A percentile compares a stretch with the other conserved stretches of the same genome.
These are phyloP conservation scores for Elanus axillaris DNA, from an alignment of 2,113 vertebrate species.

Conservation along the genomic window DNA sequence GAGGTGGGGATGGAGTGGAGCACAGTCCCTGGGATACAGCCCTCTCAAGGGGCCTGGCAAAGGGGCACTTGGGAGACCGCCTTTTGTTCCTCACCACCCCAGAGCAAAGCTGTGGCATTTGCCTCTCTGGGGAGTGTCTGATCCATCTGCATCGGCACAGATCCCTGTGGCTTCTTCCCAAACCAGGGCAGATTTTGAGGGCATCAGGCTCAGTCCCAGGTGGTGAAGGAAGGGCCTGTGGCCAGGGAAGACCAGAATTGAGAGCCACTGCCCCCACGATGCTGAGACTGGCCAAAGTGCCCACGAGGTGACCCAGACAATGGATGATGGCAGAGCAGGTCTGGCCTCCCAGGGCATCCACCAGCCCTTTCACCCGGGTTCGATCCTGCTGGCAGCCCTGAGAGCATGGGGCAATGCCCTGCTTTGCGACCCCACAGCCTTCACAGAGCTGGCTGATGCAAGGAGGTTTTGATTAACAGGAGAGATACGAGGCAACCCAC, in stretches of 20 bases:
- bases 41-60: neutral
- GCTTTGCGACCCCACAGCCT: neutral
- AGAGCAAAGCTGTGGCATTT: fast-evolving
- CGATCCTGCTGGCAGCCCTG: neutral
- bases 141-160: neutral
- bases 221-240: neutral
- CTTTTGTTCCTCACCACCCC: neutral
- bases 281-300: fast-evolving
- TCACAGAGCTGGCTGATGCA: fast-evolving
- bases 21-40: fast-evolving
- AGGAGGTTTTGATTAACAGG: neutral
- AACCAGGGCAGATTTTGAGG: neutral
- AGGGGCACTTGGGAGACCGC: neutral
- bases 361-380: no score
- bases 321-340: neutral
- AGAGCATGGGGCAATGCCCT: neutral
- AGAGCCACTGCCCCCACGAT: neutral
- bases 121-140: neutral
- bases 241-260: no score
- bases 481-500: neutral
- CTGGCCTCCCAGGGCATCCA: no score
- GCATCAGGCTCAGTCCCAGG: neutral
- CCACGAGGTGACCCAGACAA: fast-evolving
- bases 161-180: neutral
- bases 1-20: neutral